Conservation (phyloP, 2,797 vertebrate genomes). For the Phoebastria nigripes region DNA sequence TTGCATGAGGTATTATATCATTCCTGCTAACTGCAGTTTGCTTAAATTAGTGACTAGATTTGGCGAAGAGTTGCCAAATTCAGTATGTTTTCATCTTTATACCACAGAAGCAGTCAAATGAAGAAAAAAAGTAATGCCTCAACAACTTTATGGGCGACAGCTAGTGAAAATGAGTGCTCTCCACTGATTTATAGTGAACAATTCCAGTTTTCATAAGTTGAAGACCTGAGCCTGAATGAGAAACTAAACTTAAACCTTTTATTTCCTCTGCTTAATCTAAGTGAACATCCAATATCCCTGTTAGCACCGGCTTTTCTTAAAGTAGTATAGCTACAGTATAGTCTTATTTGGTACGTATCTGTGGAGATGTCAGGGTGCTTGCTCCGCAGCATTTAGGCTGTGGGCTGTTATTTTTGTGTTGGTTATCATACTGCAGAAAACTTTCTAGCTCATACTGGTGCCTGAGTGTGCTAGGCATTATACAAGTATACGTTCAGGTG, state of each 20-base stretch:
- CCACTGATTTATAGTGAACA: not conserved
- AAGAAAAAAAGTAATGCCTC: not conserved
- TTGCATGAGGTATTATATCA: not conserved
- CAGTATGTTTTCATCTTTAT: not conserved
- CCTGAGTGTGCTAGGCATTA: not conserved
- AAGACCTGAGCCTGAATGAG: not conserved
- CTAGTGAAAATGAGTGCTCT: not conserved
- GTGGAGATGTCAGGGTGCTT: not conserved
- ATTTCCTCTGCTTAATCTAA: not conserved
- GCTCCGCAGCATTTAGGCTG: not conserved
- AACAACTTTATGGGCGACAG: not conserved
- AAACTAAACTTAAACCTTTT: not conserved
- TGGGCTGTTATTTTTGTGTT: not conserved
- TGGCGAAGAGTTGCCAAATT: not conserved
- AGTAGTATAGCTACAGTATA: not conserved
- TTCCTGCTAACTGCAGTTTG: not conserved
- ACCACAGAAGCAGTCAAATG: not conserved
- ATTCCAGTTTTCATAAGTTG: not conserved
- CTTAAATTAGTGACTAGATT: not conserved
- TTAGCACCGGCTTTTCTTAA: not conserved
- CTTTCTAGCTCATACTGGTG: not conserved
- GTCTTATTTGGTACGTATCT: accelerated
- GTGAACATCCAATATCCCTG: not conserved
- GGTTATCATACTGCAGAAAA: not conserved
- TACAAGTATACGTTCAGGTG: not conserved